Conservation (phyloP, 2,888 invertebrate genomes). For the Pristionchus exspectatus region DNA sequence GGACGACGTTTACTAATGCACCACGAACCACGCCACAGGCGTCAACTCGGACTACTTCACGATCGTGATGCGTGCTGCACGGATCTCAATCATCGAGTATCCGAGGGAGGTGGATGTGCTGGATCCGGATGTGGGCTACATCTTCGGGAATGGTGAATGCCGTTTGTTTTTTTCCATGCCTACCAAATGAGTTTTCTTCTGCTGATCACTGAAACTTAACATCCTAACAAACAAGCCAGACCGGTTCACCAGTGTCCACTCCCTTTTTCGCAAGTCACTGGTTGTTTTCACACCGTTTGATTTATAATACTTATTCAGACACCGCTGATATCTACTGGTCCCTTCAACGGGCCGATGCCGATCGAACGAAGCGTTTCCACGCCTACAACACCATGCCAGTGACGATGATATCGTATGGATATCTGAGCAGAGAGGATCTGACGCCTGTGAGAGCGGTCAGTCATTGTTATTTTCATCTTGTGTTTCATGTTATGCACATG, state of each 20-base stretch:
- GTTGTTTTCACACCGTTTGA: not conserved
- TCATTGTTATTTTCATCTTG: too few relatives aligned
- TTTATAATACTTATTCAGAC: not conserved
- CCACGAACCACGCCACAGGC: not conserved
- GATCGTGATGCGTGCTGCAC: constrained; percentile 24
- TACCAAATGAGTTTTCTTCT: too few relatives aligned
- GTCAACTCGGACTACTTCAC: constrained; percentile 44
- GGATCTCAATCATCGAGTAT: not conserved
- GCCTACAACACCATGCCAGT: constrained; percentile 23
- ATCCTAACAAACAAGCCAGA: not conserved
- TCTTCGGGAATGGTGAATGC: constrained; percentile 16
- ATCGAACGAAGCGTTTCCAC: not conserved
- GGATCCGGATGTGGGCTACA: constrained; percentile 31
- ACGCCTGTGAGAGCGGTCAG: not conserved
- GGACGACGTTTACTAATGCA: not conserved
- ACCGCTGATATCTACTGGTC: constrained; percentile 48
- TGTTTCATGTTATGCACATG: too few relatives aligned
- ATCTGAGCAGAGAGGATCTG: constrained; percentile 14
- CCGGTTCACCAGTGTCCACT: too few relatives aligned
- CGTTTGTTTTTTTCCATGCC: too few relatives aligned
- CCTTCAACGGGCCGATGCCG: not conserved
- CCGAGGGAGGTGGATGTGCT: constrained; percentile 21
- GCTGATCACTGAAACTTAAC: not conserved
- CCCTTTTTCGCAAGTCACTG: not conserved
- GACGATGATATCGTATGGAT: constrained; percentile 24